Evolutionary conservation across 2,797 vertebrate genomes (phyloP), one percentile per base, ranked within the genome.

Genomic region (Sebastes iracundus): DNA sequence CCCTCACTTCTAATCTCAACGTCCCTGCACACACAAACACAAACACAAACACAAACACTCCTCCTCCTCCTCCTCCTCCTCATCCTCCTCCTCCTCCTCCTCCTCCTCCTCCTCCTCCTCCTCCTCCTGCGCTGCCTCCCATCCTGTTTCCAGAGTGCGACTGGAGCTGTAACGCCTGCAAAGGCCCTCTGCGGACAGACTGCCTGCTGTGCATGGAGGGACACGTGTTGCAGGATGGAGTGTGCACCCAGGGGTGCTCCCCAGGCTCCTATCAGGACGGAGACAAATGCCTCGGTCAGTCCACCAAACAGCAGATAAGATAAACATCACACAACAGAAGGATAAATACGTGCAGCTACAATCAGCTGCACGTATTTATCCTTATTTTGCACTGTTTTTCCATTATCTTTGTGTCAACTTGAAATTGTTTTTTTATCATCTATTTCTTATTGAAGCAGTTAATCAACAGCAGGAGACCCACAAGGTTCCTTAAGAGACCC

Each of bases 161-260:
- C 86, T 98, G 98, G 98, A 99, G 97, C 92, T 99, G 98, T 77
- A 98, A 97, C 0, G 90, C 95, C 1, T 99, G 98, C 27, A 94
- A 80, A 4, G 98, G 98, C 3, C 97, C 98, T 2, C 94, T 93
- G 70, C 93, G 88, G 30, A 97, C 93, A 0, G 97, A 99, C 92
- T 99, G 98, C 90, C 92, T 98, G 83, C 97, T 97, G 92, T 99
- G 98, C 90, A 97, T 97, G 97, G 97, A 98, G 4, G 97, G 97
- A 46, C 94, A 97, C 0, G 52, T 97, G 33, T 90, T 99, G 56
- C 97, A 98, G 23, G 91, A 96, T 0, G 97, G 97, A 0, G 77
- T 97, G 23, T 99, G 98, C 22, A 68, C 95, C 11, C 96, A 96
- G 22, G 91, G 90, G 2, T 99, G 98, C 74, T 94, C 96, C 0